Percentiles rank a stretch among this genome's conserved stretches.
Evolutionary conservation across 1,140 invertebrate species (phyloP).

Genomic region (Leucophenga varia): DNA sequence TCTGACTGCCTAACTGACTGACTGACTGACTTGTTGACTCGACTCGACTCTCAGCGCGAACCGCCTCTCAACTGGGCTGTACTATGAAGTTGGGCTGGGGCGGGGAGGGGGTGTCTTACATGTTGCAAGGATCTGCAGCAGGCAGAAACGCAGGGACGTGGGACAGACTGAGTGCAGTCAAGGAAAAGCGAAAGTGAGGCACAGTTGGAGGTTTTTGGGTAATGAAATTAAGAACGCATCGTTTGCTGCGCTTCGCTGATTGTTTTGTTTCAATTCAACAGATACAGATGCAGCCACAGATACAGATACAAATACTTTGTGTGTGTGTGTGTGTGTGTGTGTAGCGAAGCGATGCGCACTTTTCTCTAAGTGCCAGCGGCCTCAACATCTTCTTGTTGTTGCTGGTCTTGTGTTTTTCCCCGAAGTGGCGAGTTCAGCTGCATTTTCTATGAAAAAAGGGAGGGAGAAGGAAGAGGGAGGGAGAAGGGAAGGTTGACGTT

Average conservation of each 20-base stretch:
- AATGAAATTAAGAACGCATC: constrained; percentile 50
- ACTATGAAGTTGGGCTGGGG: no score
- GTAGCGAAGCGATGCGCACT: background rate
- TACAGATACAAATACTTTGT: no score
- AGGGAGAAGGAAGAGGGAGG: no score
- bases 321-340: no score
- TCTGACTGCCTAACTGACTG: no score
- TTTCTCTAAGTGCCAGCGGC: constrained; percentile 24
- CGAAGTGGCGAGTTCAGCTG: constrained; percentile 29
- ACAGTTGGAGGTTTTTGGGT: constrained; percentile 37
- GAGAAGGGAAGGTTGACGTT: constrained; percentile 11
- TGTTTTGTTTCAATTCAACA: constrained; percentile 47
- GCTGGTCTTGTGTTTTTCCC: constrained; percentile 21
- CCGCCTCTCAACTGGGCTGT: no score
- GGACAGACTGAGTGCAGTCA: no score
- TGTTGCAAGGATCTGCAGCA: constrained; percentile 17
- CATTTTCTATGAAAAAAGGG: constrained; percentile 28
- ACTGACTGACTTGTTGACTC: no score
- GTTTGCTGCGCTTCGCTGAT: constrained; percentile 45
- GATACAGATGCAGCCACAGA: no score
- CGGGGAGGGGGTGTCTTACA: constrained; percentile 41
- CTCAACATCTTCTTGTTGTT: constrained; percentile 12
- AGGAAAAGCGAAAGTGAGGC: constrained; percentile 44
- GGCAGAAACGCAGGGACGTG: background rate
- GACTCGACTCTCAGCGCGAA: no score